Base-by-base conservation (phyloP, 2,888 invertebrate genomes). In the Antheraea assamensis region DNA sequence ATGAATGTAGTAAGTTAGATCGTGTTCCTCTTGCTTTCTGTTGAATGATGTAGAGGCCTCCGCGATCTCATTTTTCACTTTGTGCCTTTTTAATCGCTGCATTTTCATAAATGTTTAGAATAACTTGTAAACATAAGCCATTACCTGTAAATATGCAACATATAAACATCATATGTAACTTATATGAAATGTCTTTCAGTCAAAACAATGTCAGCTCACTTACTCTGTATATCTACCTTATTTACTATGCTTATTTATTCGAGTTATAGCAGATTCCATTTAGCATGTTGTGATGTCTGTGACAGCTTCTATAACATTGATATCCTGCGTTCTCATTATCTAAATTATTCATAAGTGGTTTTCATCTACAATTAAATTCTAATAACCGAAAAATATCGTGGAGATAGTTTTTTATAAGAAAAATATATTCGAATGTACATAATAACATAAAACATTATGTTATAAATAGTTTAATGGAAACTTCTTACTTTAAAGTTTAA, bases 1-100 rank as follows among this genome's bases (percentile, higher is more conserved):
- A 76, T 95, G 95, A 0, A 96, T 92, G 77, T 95, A 96, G 80
- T 95, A 93, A 0, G 95, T 92, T 75, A 96, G 88, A 78, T 95
- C 95, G 70, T 95, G 92, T 7, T 95, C 95, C 47, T 94, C 92
- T 2, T 79, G 78, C 1, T 80, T 81, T 7, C 76, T 76, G 1
- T 74, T 74, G 19, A 81, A 72, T 0, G 89, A 86, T 3, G 87
- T 81, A 0, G 89, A 88, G 13, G 85, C 74, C 74, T 88, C 89
- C 19, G 84, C 79, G 75, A 79, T 89, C 84, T 83, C 95, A 74
- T 71, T 88, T 90, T 82, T 95, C 75, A 86, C 88, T 88, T 81
- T 95, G 85, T 76, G 88, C 78, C 85, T 77, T 78, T 79, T 81
- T 3, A 77, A 42, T 74, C 76, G 74, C 35, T 78, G 75, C 78